These are phyloP conservation scores for Microplitis mediator DNA, from an alignment of 1,140 invertebrate species.

Conservation along the genomic window DNA sequence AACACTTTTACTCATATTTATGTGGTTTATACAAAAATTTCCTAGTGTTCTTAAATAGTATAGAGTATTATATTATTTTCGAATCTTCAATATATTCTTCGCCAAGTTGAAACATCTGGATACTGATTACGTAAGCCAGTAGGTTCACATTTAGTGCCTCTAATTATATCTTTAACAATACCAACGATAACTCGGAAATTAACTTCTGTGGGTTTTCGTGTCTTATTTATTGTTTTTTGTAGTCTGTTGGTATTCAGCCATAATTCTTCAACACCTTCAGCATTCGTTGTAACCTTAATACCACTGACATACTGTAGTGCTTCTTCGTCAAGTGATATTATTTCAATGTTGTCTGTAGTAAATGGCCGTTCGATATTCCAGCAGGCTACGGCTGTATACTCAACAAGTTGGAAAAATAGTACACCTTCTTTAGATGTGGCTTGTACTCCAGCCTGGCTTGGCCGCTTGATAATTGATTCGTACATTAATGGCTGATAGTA, in stretches of 20 bases:
- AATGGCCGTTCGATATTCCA: slow-evolving; percentile 74
- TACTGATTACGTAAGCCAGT: slow-evolving; percentile 19
- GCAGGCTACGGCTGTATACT: slow-evolving; percentile 71
- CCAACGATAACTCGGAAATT: slow-evolving; percentile 56
- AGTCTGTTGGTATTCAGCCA: slow-evolving; percentile 60
- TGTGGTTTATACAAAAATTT: no score
- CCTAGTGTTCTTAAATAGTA: no score
- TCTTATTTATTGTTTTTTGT: slow-evolving; percentile 59
- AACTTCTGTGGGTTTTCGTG: slow-evolving; percentile 47
- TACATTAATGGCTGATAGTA: slow-evolving; percentile 50
- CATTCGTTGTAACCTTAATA: slow-evolving; percentile 56
- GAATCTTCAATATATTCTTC: slow-evolving; percentile 33
- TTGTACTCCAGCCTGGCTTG: slow-evolving; percentile 57
- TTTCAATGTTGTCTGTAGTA: slow-evolving; percentile 63
- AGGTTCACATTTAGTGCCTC: slow-evolving; percentile 54
- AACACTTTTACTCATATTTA: no score
- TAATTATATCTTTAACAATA: slow-evolving; percentile 55
- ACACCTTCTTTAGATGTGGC: slow-evolving; percentile 63
- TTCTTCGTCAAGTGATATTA: slow-evolving; percentile 65
- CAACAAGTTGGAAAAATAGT: slow-evolving; percentile 73
- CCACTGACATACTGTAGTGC: slow-evolving; percentile 72
- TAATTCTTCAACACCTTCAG: slow-evolving; percentile 51
- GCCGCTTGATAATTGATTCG: slow-evolving; percentile 52
- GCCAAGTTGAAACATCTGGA: slow-evolving; percentile 50
- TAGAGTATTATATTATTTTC: neutral